These are phyloP conservation scores for Xiphorhynchus erythropygius DNA, from an alignment of 2,797 vertebrate genomes.

Conservation along the genomic window DNA sequence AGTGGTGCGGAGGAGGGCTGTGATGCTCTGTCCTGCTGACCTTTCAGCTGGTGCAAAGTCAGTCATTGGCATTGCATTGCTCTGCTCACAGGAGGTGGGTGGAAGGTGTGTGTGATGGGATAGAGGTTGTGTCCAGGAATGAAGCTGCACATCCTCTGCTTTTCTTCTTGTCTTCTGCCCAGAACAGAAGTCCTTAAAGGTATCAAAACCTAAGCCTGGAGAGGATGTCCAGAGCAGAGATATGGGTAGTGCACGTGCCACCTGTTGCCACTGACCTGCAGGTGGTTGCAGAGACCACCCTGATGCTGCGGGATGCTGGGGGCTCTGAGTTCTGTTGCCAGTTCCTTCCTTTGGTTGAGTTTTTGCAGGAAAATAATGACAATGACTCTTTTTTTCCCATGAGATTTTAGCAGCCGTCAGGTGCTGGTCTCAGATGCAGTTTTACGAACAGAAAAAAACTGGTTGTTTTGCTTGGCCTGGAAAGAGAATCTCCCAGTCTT, in stretches of 20 bases:
- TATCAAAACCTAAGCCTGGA: background rate
- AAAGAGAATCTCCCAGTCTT: background rate
- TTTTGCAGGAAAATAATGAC: background rate
- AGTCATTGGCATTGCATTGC: rapidly evolving
- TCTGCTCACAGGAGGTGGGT: rapidly evolving
- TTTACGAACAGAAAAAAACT: background rate
- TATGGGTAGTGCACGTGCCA: background rate
- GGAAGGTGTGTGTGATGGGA: background rate
- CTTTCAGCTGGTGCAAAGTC: background rate
- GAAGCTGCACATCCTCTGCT: background rate
- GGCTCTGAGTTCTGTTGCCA: background rate
- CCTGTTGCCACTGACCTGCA: background rate
- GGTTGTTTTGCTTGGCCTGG: background rate
- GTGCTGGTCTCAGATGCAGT: background rate
- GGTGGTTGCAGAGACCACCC: background rate
- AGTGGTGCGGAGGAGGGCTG: background rate
- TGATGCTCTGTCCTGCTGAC: background rate
- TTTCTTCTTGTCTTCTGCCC: background rate
- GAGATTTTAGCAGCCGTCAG: background rate
- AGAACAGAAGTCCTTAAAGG: background rate
- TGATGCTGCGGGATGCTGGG: background rate
- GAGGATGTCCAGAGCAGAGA: background rate
- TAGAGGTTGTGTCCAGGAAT: background rate
- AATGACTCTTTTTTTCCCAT: background rate
- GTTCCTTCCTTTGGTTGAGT: background rate